Conservation (phyloP, 2,888 invertebrate genomes). For the Sphaerophoria rueppellii region DNA sequence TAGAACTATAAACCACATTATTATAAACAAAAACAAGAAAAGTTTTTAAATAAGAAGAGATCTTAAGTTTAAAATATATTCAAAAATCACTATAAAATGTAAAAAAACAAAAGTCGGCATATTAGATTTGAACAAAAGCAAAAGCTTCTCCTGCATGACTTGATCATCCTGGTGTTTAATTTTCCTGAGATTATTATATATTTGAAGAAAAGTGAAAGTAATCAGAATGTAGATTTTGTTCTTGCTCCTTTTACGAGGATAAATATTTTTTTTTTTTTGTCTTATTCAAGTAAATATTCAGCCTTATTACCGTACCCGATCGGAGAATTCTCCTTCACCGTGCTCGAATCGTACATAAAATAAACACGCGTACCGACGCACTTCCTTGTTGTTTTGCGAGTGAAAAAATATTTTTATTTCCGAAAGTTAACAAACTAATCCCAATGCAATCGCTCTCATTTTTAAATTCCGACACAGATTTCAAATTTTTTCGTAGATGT, state of each 20-base stretch:
- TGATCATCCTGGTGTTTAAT: conserved; percentile 41
- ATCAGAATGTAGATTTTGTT: conserved; percentile 29
- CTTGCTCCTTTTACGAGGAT: background rate
- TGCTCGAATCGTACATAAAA: too few relatives aligned
- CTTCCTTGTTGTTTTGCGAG: too few relatives aligned
- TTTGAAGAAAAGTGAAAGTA: background rate
- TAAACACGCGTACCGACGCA: too few relatives aligned
- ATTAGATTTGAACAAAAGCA: conserved; percentile 24
- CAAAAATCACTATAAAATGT: conserved; percentile 2
- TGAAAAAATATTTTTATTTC: too few relatives aligned
- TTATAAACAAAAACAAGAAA: background rate
- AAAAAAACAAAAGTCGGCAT: conserved; percentile 39
- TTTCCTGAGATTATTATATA: conserved; percentile 42
- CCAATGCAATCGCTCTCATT: too few relatives aligned
- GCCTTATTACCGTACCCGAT: too few relatives aligned
- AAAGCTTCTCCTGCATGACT: conserved; percentile 17
- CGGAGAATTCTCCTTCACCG: too few relatives aligned
- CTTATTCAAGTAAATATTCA: background rate
- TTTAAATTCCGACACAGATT: too few relatives aligned
- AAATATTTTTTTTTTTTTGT: conserved; percentile 12
- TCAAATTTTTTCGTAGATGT: too few relatives aligned
- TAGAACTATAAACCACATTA: conserved; percentile 21
- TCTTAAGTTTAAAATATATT: conserved; percentile 33
- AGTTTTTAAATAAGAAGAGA: background rate
- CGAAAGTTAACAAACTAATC: too few relatives aligned